Evolutionary conservation across 2,888 invertebrate genomes (phyloP).

Genomic region (Xylota sylvarum): DNA sequence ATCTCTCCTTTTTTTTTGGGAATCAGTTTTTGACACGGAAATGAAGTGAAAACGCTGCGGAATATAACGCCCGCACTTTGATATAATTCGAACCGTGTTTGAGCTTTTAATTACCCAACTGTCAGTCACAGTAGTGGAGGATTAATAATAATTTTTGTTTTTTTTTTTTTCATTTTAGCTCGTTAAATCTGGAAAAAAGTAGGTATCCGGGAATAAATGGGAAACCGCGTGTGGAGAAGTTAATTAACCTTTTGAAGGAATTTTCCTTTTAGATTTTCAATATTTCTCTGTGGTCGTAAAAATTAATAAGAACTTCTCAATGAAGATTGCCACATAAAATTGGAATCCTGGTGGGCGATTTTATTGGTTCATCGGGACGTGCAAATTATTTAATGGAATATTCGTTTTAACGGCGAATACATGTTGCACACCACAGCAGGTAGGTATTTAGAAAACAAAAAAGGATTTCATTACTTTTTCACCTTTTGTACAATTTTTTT

Average conservation of each 20-base stretch:
- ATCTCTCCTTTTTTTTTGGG: background rate
- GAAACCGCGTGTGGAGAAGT: constrained; percentile 44
- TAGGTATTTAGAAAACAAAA: background rate
- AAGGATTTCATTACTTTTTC: background rate
- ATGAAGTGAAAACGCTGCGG: background rate
- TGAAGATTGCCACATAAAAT: background rate
- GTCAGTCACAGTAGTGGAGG: constrained; percentile 40
- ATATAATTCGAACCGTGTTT: constrained; percentile 26
- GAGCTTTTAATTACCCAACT: constrained; percentile 61
- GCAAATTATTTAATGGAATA: constrained; percentile 41
- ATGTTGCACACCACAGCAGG: background rate
- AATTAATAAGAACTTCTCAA: constrained; percentile 20
- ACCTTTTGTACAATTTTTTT: background rate
- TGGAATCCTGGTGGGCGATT: constrained; percentile 8
- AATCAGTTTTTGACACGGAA: background rate
- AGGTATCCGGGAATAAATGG: constrained; percentile 10
- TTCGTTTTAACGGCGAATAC: constrained; percentile 22
- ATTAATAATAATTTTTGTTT: constrained; percentile 30
- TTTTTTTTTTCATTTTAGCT: constrained; percentile 15
- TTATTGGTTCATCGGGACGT: constrained; percentile 42
- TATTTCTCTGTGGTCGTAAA: constrained; percentile 28
- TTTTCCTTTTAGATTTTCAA: constrained; percentile 5
- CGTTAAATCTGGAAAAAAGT: constrained; percentile 3
- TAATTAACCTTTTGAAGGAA: constrained; percentile 39
- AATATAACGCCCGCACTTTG: background rate